phyloP scores from a whole-genome alignment of 2,888 invertebrate genomes.

The Epinotia ramella region DNA sequence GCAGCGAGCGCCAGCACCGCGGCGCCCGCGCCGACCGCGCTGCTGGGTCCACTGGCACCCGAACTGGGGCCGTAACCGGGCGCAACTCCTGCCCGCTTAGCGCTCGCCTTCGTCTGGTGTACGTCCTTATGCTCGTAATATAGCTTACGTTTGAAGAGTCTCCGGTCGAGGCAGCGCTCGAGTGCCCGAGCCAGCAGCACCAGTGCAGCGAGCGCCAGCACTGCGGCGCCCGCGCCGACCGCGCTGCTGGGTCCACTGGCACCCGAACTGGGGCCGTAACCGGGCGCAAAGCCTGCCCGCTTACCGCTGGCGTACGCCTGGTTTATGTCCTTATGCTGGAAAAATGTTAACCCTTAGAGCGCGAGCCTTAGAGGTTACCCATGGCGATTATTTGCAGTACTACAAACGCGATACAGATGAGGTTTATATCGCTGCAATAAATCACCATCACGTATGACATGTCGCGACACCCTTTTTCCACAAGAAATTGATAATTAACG shows the following conservation, averaged over 20 bases:
- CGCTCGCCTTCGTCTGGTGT: not conserved
- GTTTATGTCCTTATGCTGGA: not conserved
- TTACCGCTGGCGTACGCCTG: slow-evolving; percentile 48
- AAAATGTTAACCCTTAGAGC: not conserved
- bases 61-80: slow-evolving; percentile 57
- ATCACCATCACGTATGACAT: no score
- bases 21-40: slow-evolving; percentile 53
- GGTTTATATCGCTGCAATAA: no score
- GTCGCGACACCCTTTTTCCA: no score
- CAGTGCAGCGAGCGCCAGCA: slow-evolving; percentile 64
- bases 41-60: slow-evolving; percentile 62
- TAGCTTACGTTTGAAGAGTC: slow-evolving; percentile 58
- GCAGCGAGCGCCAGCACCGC: slow-evolving; percentile 66
- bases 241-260: slow-evolving; percentile 58
- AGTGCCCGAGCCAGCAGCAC: slow-evolving; percentile 63
- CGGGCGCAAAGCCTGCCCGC: slow-evolving; percentile 60
- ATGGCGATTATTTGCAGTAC: no score
- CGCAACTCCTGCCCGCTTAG: slow-evolving; percentile 60
- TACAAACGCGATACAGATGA: no score
- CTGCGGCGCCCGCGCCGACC: slow-evolving; percentile 55
- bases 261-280: slow-evolving; percentile 62
- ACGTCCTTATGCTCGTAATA: no score
- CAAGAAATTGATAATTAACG: no score
- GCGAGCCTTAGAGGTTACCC: fast-evolving
- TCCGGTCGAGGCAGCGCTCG: slow-evolving; percentile 63